A percentile compares a stretch with the other conserved stretches of the same genome.
Conservation (phyloP, 2,797 vertebrate genomes). For the Knipowitschia caucasica region DNA sequence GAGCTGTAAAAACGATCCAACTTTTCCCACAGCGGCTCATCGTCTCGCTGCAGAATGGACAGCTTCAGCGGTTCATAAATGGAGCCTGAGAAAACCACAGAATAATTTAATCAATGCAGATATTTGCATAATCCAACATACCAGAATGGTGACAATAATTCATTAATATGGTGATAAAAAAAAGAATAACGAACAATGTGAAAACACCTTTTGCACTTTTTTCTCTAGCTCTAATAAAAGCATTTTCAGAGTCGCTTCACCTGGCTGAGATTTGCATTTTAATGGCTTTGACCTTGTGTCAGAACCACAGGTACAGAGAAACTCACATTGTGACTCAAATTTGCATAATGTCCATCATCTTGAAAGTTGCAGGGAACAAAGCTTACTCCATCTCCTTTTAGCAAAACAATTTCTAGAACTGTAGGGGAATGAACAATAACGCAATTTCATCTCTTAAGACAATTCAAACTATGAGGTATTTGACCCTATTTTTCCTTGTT, state of each 20-base stretch:
- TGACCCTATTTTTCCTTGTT: conserved; percentile 16
- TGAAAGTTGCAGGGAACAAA: conserved; percentile 74
- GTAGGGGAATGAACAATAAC: conserved; percentile 43
- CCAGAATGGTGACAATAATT: background rate
- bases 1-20: conserved; percentile 90
- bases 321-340: conserved; percentile 73
- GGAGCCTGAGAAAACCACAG: conserved; percentile 74
- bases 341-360: conserved; percentile 81
- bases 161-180: conserved; percentile 1
- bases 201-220: conserved; percentile 39
- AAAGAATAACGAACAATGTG: conserved; percentile 16
- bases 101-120: background rate
- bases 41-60: conserved; percentile 81
- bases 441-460: conserved; percentile 45
- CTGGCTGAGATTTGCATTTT: conserved; percentile 81
- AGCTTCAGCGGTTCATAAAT: conserved; percentile 96
- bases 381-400: conserved; percentile 60
- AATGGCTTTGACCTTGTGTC: conserved; percentile 78
- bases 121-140: background rate
- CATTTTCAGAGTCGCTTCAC: conserved; percentile 70
- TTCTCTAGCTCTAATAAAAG: conserved; percentile 50
- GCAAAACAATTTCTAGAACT: conserved; percentile 61
- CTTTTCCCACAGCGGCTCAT: conserved; percentile 89
- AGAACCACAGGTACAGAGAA: conserved; percentile 77
- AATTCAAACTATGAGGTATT: conserved; percentile 16